Conservation (phyloP, 2,113 vertebrate genomes). For the Polypterus senegalus region DNA sequence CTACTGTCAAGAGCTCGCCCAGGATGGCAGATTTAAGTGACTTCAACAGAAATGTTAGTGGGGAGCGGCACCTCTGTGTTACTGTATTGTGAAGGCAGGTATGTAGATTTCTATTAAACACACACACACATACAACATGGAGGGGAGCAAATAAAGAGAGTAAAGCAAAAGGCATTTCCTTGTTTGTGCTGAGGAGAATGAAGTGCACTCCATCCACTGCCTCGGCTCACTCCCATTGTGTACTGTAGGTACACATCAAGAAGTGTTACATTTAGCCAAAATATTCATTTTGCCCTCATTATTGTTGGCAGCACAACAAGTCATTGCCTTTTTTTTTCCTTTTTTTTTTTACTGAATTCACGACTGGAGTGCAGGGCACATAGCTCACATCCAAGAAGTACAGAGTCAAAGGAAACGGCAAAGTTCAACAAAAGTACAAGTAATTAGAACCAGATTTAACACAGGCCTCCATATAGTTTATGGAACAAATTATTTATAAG, state of each 20-base stretch:
- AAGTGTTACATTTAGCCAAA: conserved; percentile 61
- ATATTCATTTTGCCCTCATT: conserved; percentile 58
- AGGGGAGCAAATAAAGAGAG: conserved; percentile 32
- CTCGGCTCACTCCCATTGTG: conserved; percentile 17
- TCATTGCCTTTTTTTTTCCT: conserved; percentile 20
- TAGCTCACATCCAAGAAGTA: conserved; percentile 63
- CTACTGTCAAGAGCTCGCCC: conserved; percentile 37
- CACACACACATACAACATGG: conserved; percentile 38
- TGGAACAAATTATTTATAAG: conserved; percentile 51
- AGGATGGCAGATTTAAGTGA: conserved; percentile 44
- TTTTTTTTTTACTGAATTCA: conserved; percentile 34
- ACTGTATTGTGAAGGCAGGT: conserved; percentile 34
- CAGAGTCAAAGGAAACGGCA: conserved; percentile 76
- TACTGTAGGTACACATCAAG: background rate
- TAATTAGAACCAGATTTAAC: conserved; percentile 76
- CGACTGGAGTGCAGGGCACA: conserved; percentile 55
- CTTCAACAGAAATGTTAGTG: no score
- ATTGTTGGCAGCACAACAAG: conserved; percentile 54
- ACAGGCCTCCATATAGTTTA: conserved; percentile 38
- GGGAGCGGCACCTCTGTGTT: conserved; percentile 21
- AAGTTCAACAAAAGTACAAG: conserved; percentile 84
- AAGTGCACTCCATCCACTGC: conserved; percentile 42
- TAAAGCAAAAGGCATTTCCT: conserved; percentile 75
- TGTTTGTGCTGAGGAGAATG: conserved; percentile 48
- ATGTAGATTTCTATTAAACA: conserved; percentile 3